These are phyloP conservation scores for Octonoba sinensis DNA, from an alignment of 2,888 invertebrate species.

Conservation along the genomic window DNA sequence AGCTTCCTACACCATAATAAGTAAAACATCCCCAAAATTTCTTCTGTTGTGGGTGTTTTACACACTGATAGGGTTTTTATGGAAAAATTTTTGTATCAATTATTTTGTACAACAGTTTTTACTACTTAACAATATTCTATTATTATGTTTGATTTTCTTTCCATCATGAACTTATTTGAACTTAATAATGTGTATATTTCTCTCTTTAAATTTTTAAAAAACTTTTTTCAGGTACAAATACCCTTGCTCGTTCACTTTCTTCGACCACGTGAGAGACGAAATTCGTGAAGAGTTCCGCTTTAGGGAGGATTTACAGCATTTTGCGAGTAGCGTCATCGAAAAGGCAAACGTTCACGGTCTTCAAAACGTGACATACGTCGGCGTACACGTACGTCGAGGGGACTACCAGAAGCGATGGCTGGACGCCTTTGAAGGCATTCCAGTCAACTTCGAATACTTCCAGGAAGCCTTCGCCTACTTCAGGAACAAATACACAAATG, in stretches of 20 bases:
- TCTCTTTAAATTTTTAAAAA: neutral
- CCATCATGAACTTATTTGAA: too few relatives aligned
- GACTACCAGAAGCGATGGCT: constrained; percentile 36
- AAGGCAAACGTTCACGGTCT: constrained; percentile 18
- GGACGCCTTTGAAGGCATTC: constrained; percentile 15
- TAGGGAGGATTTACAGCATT: neutral
- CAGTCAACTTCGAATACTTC: constrained; percentile 46
- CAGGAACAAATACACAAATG: constrained; percentile 24
- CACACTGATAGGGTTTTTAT: too few relatives aligned
- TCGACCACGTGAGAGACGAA: constrained; percentile 27
- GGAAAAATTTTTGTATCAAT: too few relatives aligned
- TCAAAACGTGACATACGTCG: constrained; percentile 23
- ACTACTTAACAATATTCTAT: too few relatives aligned
- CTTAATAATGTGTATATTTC: neutral
- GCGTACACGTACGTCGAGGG: constrained; percentile 33
- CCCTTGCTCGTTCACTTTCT: constrained; percentile 52
- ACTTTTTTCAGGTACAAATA: constrained; percentile 27
- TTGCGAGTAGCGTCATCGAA: constrained; percentile 3
- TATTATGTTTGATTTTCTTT: too few relatives aligned
- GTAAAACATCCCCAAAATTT: too few relatives aligned
- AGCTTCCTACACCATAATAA: too few relatives aligned
- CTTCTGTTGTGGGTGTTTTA: too few relatives aligned
- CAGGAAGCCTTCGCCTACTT: constrained; percentile 40
- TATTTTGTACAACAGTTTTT: too few relatives aligned
- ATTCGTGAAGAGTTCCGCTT: constrained; percentile 30